Evolutionary conservation across 1,140 invertebrate genomes (phyloP).

Genomic region (Dreissena polymorpha): DNA sequence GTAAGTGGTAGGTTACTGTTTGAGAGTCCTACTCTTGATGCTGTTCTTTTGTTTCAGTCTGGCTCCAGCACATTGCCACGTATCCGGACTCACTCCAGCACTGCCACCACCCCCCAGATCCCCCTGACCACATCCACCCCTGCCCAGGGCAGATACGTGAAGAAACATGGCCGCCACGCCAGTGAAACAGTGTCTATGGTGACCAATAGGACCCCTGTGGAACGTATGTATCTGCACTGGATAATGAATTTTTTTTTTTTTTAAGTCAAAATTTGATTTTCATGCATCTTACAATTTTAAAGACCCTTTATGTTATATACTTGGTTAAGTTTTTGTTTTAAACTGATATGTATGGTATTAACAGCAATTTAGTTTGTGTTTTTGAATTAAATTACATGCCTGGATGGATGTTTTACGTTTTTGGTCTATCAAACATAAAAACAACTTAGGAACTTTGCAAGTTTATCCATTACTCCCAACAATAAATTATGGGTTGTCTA

Average conservation of each 20-base stretch:
- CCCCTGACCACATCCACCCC: slow-evolving; percentile 19
- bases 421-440: too few species aligned
- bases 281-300: not conserved
- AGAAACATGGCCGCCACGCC: slow-evolving; percentile 62
- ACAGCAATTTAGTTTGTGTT: too few species aligned
- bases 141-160: slow-evolving; percentile 52
- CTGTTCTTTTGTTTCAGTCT: slow-evolving; percentile 33
- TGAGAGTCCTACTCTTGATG: too few species aligned
- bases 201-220: slow-evolving; percentile 49
- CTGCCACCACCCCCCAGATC: not conserved
- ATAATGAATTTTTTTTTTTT: not conserved
- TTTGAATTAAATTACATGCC: too few species aligned
- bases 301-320: too few species aligned
- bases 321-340: too few species aligned
- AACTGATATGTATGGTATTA: too few species aligned
- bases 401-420: too few species aligned
- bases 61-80: slow-evolving; percentile 50
- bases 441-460: too few species aligned
- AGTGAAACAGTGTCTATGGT: slow-evolving; percentile 58
- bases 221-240: slow-evolving; percentile 34
- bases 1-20: too few species aligned
- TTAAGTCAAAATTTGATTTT: not conserved
- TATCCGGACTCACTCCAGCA: slow-evolving; percentile 10
- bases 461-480: too few species aligned
- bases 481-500: too few species aligned